phyloP scores from a whole-genome alignment of 1,140 invertebrate genomes.

The Cotesia chilonis region DNA sequence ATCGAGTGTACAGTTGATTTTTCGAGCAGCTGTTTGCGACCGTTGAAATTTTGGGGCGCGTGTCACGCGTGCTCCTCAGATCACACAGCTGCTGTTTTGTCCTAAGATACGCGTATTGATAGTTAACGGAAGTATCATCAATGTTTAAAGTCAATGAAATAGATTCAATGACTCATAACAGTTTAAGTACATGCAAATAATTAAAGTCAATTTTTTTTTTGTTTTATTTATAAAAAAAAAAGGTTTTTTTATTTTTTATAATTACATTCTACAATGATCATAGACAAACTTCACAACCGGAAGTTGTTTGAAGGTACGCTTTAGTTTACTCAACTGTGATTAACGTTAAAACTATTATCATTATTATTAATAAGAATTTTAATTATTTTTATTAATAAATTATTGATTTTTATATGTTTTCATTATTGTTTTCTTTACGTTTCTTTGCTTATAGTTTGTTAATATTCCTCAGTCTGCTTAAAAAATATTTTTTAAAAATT shows the following conservation, averaged over 20 bases:
- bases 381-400: slow-evolving; percentile 14
- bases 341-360: slow-evolving; percentile 28
- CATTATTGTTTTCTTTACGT: neutral
- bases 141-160: neutral
- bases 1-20: slow-evolving; percentile 50
- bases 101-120: neutral
- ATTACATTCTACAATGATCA: slow-evolving; percentile 35
- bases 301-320: slow-evolving; percentile 34
- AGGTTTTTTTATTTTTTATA: slow-evolving; percentile 12
- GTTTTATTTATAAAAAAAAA: slow-evolving; percentile 24
- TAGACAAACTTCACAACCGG: slow-evolving; percentile 8
- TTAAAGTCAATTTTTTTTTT: neutral
- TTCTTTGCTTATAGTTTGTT: slow-evolving; percentile 6
- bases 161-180: neutral
- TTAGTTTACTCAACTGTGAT: slow-evolving; percentile 32
- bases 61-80: slow-evolving; percentile 46
- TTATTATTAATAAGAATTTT: slow-evolving; percentile 20
- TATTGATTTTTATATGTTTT: neutral
- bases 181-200: neutral
- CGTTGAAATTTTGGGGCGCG: slow-evolving; percentile 56
- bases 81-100: slow-evolving; percentile 34
- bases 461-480: slow-evolving; percentile 30
- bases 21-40: slow-evolving; percentile 60
- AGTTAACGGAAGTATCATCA: neutral
- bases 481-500: slow-evolving; percentile 37